Conservation (phyloP, 1,140 invertebrate genomes). For the Caerostris extrusa region DNA sequence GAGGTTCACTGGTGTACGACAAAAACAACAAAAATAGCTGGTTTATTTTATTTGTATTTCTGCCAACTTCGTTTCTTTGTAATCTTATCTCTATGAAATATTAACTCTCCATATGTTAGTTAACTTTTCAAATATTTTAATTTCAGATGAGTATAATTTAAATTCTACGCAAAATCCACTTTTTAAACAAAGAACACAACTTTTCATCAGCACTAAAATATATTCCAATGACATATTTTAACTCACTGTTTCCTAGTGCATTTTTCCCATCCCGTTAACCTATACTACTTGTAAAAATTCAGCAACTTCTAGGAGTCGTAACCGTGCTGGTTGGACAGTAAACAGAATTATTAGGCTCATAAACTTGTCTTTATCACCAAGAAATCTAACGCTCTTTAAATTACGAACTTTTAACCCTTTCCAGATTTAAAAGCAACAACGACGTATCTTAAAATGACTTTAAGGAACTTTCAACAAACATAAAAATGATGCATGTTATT, state of each 20-base stretch:
- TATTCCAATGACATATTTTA: no score
- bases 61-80: no score
- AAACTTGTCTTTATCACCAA: constrained; percentile 65
- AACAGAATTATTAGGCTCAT: constrained; percentile 54
- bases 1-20: no score
- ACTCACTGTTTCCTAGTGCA: neutral
- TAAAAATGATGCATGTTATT: constrained; percentile 66
- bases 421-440: neutral
- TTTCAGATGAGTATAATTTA: no score
- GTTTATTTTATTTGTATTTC: no score
- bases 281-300: neutral
- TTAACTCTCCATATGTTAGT: no score
- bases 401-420: constrained; percentile 63
- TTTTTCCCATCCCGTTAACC: neutral
- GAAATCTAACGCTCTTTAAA: constrained; percentile 56
- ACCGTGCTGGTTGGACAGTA: neutral
- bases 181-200: no score
- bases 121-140: no score
- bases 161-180: no score
- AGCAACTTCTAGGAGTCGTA: neutral
- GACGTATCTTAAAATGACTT: constrained; percentile 46
- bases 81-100: no score
- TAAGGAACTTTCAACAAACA: constrained; percentile 15
- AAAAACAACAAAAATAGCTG: no score
- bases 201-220: no score